phyloP scores from a whole-genome alignment of 2,113 vertebrate species.

The Hypocryptadius cinnamomeus region DNA sequence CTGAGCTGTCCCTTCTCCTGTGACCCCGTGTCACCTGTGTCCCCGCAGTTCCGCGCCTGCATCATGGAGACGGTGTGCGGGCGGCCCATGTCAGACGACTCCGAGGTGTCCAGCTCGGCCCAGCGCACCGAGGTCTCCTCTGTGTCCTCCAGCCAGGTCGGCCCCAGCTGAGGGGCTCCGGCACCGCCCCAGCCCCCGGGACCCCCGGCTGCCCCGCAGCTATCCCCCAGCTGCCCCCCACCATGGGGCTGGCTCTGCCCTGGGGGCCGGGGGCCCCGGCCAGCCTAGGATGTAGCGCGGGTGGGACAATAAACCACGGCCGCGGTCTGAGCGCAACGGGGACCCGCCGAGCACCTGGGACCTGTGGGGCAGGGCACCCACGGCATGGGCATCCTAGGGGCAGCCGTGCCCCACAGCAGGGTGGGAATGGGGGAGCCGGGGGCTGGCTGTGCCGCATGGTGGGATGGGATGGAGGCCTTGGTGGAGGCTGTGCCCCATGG shows the following conservation, averaged over 20 bases:
- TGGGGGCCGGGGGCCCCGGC: neutral
- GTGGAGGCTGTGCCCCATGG: neutral
- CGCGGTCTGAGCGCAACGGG: neutral
- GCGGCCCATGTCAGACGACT: constrained; percentile 68
- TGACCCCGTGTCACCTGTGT: neutral
- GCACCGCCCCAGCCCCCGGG: neutral
- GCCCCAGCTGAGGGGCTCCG: constrained; percentile 53
- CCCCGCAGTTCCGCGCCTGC: constrained; percentile 73
- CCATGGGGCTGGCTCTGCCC: neutral
- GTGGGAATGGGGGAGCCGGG: neutral
- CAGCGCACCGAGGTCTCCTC: constrained; percentile 75
- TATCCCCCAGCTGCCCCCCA: neutral
- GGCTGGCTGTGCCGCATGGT: neutral
- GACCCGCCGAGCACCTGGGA: neutral
- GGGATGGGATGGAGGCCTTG: neutral
- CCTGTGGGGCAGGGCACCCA: neutral
- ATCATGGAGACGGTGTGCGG: constrained; percentile 80
- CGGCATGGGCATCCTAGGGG: rapidly evolving
- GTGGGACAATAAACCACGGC: neutral
- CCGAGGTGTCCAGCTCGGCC: constrained; percentile 62
- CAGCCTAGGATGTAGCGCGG: neutral
- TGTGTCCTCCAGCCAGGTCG: constrained; percentile 68
- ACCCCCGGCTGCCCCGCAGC: neutral
- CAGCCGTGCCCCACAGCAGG: neutral
- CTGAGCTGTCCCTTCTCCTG: neutral